Base-by-base conservation (phyloP, 2,888 invertebrate genomes). In the Pharmacophagus antenor region DNA sequence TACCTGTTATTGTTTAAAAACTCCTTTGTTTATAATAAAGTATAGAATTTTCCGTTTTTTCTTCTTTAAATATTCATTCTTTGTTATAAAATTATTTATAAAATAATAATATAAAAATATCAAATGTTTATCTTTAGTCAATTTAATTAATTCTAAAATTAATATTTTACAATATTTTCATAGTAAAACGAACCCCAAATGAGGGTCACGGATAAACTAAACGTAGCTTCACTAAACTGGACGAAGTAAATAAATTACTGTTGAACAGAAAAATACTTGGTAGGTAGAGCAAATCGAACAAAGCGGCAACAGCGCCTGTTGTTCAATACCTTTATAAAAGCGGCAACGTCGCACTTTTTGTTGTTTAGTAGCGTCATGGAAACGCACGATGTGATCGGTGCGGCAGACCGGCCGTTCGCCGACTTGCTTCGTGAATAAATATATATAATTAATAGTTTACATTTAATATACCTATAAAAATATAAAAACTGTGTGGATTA, bases 241-340 rank as follows among this genome's bases (percentile, higher is more conserved):
- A 49, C 18, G 55, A 42, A 17, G 37, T 48, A 54, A 47, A 53
- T 58, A 52, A 58, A 41, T 51, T 31, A 17, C 60, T 53, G 62
- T 63, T 63, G 54, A 65, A 63, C 63, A 66, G 66, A 66, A 65
- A 62, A 63, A 67, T 68, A 66, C 63, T 61, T 62, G 72, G 67
- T 69, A 69, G 68, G 71, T 71, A 69, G 69, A 73, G 74, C 72
- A 70, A 74, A 69, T 70, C 68, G 70, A 65, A 66, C 80, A 65
- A 70, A 80, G 72, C 68, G 82, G 84, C 84, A 84, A 83, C 84
- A 68, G 59, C 79, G 80, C 82, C 61, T 69, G 70, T 70, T 72
- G 73, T 68, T 71, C 72, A 68, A 73, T 76, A 74, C 67, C 68
- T 66, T 63, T 69, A 65, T 60, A 70, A 67, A 68, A 70, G 73